A percentile compares a stretch with the other conserved stretches of the same genome.
Conservation (phyloP, 2,113 vertebrate genomes). For the Numida meleagris region DNA sequence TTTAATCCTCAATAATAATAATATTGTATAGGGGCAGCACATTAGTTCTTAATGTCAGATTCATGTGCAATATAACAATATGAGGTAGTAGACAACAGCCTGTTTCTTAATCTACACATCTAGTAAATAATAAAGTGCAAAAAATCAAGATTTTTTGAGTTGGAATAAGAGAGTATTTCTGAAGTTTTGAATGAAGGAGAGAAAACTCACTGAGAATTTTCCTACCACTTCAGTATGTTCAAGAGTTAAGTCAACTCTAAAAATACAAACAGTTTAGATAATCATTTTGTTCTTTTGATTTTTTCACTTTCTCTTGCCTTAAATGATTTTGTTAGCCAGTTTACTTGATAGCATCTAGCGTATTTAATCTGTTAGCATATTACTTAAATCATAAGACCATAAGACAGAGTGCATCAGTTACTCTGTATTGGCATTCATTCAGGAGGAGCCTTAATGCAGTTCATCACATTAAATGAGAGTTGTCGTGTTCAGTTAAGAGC, state of each 20-base stretch:
- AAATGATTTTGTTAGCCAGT: not conserved
- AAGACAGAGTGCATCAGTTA: not conserved
- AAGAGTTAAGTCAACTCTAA: not conserved
- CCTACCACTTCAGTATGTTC: not conserved
- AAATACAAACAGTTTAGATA: not conserved
- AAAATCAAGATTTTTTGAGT: not conserved
- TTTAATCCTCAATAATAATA: not conserved
- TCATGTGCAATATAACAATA: not conserved
- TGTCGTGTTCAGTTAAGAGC: not conserved
- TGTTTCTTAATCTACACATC: not conserved
- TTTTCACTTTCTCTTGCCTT: not conserved
- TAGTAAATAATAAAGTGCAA: not conserved
- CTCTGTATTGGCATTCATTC: not conserved
- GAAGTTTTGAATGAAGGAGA: not conserved
- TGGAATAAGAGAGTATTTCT: not conserved
- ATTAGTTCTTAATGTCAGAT: not conserved
- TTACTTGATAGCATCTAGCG: not conserved
- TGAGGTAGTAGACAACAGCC: fast-evolving
- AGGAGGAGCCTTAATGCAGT: not conserved
- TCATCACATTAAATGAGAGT: not conserved
- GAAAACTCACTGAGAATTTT: not conserved
- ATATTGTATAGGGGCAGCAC: not conserved
- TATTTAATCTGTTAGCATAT: not conserved
- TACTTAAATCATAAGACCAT: not conserved
- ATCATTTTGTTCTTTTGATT: not conserved